Evolutionary conservation across 2,888 invertebrate genomes (phyloP).

Genomic region (Xestobium rufovillosum): DNA sequence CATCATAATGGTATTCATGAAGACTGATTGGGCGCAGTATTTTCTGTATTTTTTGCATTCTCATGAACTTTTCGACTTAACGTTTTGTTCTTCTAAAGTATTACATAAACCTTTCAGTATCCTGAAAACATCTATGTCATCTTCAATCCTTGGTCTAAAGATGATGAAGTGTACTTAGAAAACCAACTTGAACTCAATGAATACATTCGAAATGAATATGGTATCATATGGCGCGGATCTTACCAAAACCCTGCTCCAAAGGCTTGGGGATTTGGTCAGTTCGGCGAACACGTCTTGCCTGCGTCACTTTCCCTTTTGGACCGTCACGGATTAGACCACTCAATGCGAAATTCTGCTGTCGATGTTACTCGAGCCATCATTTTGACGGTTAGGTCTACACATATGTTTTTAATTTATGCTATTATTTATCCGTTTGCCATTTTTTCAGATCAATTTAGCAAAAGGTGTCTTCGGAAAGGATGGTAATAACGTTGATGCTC

Average conservation of each 20-base stretch:
- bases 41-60: too few relatives aligned
- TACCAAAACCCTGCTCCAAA: slow-evolving; percentile 61
- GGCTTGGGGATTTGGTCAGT: slow-evolving; percentile 71
- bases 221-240: slow-evolving; percentile 68
- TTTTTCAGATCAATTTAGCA: slow-evolving; percentile 55
- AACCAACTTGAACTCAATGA: slow-evolving; percentile 58
- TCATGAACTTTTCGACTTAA: too few relatives aligned
- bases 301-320: slow-evolving; percentile 59
- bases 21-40: too few relatives aligned
- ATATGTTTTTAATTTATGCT: too few relatives aligned
- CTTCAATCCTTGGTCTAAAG: slow-evolving; percentile 72
- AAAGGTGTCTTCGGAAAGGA: too few relatives aligned
- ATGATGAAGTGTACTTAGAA: slow-evolving; percentile 65
- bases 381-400: slow-evolving; percentile 60
- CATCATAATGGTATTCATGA: too few relatives aligned
- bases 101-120: too few relatives aligned
- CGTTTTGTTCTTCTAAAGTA: too few relatives aligned
- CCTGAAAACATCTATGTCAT: slow-evolving; percentile 67
- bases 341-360: slow-evolving; percentile 61
- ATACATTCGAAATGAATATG: slow-evolving; percentile 64
- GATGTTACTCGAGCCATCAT: slow-evolving; percentile 67
- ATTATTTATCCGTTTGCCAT: too few relatives aligned
- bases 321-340: slow-evolving; percentile 53
- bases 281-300: slow-evolving; percentile 59
- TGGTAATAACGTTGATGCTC: too few relatives aligned